phyloP scores from a whole-genome alignment of 1,140 invertebrate genomes.

The Philotrypesis tridentata region DNA sequence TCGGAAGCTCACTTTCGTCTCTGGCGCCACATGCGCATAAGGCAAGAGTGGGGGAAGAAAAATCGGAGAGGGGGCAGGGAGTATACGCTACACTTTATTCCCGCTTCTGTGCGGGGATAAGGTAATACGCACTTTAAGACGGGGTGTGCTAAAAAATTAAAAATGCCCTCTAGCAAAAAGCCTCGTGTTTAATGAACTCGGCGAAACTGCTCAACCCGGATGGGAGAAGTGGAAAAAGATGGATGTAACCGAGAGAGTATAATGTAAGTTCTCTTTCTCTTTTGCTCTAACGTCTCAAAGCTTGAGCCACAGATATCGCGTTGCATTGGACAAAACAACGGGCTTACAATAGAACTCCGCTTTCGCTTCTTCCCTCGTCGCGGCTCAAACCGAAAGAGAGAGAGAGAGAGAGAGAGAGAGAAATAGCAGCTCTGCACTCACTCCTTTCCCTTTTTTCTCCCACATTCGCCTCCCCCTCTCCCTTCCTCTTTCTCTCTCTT shows the following conservation, averaged over 20 bases:
- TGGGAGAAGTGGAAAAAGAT: slow-evolving; percentile 49
- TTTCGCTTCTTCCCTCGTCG: slow-evolving; percentile 37
- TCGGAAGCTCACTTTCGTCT: too few relatives aligned
- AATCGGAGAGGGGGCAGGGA: too few relatives aligned
- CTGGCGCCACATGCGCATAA: too few relatives aligned
- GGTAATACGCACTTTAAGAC: too few relatives aligned
- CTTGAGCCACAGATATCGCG: slow-evolving; percentile 70
- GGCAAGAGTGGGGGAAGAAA: too few relatives aligned
- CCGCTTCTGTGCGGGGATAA: too few relatives aligned
- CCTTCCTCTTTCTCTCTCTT: background rate
- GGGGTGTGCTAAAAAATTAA: background rate
- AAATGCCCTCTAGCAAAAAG: background rate
- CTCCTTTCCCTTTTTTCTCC: slow-evolving; percentile 3
- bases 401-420: background rate
- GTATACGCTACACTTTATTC: too few relatives aligned
- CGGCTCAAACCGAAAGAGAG: slow-evolving; percentile 7
- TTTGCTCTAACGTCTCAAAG: background rate
- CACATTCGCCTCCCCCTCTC: background rate
- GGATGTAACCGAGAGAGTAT: slow-evolving; percentile 18
- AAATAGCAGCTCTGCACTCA: background rate
- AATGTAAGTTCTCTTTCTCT: background rate
- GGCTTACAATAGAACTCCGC: slow-evolving; percentile 66
- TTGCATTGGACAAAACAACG: slow-evolving; percentile 71
- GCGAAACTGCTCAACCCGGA: background rate
- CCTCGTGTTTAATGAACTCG: background rate